These are phyloP conservation scores for Epirrhoe tristata DNA, from an alignment of 2,888 invertebrate species.

Conservation along the genomic window DNA sequence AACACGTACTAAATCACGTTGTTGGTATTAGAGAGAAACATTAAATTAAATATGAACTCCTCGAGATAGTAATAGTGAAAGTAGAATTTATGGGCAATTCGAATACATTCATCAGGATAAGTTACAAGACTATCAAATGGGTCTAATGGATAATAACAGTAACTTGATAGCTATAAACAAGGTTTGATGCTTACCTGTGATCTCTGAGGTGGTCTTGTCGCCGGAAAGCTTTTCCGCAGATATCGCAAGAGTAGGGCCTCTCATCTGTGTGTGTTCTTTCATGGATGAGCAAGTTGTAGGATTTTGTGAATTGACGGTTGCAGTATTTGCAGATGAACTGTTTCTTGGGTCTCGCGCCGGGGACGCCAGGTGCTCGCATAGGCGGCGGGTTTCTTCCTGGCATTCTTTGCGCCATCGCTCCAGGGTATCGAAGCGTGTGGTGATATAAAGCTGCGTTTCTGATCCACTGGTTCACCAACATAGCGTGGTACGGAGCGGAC, in stretches of 20 bases:
- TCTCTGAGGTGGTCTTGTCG: constrained; percentile 97
- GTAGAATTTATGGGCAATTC: constrained; percentile 46
- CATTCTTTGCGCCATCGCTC: constrained; percentile 79
- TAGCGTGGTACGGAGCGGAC: constrained; percentile 83
- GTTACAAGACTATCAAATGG: constrained; percentile 46
- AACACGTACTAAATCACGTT: constrained; percentile 76
- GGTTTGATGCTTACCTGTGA: constrained; percentile 88
- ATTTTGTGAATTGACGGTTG: constrained; percentile 98
- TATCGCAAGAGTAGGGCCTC: constrained; percentile 97
- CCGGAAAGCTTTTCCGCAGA: constrained; percentile 97
- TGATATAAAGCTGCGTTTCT: constrained; percentile 90
- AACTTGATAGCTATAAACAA: constrained; percentile 44
- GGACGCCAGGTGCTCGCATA: constrained; percentile 83
- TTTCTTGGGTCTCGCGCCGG: constrained; percentile 88
- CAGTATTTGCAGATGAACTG: constrained; percentile 99
- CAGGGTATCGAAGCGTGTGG: constrained; percentile 80
- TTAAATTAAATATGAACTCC: constrained; percentile 68
- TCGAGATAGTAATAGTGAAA: constrained; percentile 52
- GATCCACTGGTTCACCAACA: constrained; percentile 91
- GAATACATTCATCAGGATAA: constrained; percentile 42
- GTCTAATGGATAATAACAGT: constrained; percentile 42
- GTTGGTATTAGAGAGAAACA: constrained; percentile 70
- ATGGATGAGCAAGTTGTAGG: constrained; percentile 98
- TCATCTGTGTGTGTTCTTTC: constrained; percentile 99
- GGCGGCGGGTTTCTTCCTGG: constrained; percentile 83